phyloP scores from a whole-genome alignment of 2,113 vertebrate species.

The Rana temporaria region DNA sequence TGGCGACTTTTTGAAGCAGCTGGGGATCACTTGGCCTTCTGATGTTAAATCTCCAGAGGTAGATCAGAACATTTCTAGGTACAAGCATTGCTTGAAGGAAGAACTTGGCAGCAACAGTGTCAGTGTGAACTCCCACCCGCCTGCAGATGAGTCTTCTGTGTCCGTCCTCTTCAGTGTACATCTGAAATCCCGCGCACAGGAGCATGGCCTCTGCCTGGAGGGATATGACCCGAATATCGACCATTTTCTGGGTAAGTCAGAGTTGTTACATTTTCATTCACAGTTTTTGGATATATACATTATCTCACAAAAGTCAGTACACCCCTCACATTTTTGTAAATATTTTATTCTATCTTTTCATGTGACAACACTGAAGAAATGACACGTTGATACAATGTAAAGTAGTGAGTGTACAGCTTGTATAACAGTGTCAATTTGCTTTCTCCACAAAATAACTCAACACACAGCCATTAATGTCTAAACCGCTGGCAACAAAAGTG shows the following conservation, averaged over 20 bases:
- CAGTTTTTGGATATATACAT: background rate
- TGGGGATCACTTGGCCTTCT: conserved; percentile 82
- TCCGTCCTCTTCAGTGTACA: conserved; percentile 64
- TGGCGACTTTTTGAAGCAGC: conserved; percentile 72
- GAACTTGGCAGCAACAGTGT: conserved; percentile 60
- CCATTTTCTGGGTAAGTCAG: conserved; percentile 66
- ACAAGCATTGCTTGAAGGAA: conserved; percentile 71
- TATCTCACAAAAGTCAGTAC: no score
- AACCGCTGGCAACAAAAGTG: no score
- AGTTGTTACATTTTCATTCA: background rate
- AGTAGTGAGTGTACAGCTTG: no score
- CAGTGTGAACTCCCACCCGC: background rate
- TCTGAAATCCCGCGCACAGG: conserved; percentile 78
- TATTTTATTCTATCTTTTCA: no score
- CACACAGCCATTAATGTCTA: no score
- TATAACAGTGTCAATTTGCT: no score
- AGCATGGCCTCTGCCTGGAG: conserved; percentile 70
- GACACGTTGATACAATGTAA: no score
- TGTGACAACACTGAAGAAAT: no score
- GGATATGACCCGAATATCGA: conserved; percentile 88
- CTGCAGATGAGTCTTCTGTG: fast-evolving
- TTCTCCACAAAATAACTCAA: no score
- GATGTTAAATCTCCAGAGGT: conserved; percentile 55
- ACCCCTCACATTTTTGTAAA: no score
- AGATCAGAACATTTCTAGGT: conserved; percentile 63